phyloP scores from a whole-genome alignment of 1,140 invertebrate species.

The Laupala kohalensis region DNA sequence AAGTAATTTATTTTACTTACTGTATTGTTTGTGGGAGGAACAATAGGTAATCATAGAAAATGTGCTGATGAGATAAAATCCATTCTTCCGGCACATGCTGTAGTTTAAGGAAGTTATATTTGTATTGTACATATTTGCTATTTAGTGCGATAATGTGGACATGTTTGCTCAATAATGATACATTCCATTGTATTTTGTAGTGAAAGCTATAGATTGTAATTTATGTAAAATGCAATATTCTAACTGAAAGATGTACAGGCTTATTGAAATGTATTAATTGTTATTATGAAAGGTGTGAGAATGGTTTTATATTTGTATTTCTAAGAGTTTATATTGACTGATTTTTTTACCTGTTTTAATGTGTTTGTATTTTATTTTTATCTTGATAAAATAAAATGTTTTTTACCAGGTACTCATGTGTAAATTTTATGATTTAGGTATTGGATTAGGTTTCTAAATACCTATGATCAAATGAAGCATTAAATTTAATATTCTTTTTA shows the following conservation, averaged over 20 bases:
- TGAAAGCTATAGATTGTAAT: neutral
- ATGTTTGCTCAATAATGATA: neutral
- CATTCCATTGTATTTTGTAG: neutral
- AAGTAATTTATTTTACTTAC: too few species aligned
- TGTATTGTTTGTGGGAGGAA: too few species aligned
- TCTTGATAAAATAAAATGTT: neutral
- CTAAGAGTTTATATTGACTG: neutral
- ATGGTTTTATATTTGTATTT: neutral
- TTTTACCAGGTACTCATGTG: neutral
- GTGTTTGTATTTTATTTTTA: neutral
- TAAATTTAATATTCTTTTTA: too few species aligned
- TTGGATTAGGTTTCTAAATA: too few species aligned
- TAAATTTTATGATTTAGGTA: neutral
- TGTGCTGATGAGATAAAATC: too few species aligned
- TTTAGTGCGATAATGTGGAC: neutral
- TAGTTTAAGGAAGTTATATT: too few species aligned
- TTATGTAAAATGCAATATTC: neutral
- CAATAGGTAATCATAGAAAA: too few species aligned
- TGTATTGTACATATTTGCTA: neutral
- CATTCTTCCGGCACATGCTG: too few species aligned
- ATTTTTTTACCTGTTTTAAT: neutral
- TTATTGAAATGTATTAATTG: neutral
- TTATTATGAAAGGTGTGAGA: neutral
- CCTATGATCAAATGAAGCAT: too few species aligned
- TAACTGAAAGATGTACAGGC: neutral